These are phyloP conservation scores for Mormyrus proboscirostris DNA, from an alignment of 2,797 vertebrate species.

Conservation along the genomic window DNA sequence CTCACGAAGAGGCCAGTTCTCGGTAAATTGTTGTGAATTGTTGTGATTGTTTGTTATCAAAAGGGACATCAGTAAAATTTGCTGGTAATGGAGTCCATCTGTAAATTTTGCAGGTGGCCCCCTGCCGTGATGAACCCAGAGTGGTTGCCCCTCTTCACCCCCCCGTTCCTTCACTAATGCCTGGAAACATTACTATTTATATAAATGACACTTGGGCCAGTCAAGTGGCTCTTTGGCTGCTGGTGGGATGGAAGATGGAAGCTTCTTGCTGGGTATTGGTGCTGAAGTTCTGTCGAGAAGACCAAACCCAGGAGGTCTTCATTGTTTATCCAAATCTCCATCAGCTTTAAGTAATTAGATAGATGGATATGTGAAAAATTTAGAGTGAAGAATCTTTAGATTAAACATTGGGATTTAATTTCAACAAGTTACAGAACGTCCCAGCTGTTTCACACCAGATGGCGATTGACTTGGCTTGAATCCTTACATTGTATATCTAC, in stretches of 20 bases:
- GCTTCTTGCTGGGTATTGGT: background rate
- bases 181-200: background rate
- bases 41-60: background rate
- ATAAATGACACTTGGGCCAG: background rate
- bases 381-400: background rate
- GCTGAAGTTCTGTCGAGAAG: background rate
- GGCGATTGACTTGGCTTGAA: background rate
- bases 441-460: background rate
- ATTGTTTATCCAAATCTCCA: background rate
- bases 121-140: background rate
- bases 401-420: background rate
- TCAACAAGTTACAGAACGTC: background rate
- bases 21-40: background rate
- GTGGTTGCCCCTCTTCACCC: background rate
- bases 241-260: background rate
- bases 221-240: background rate
- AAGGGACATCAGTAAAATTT: background rate
- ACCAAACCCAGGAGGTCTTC: background rate
- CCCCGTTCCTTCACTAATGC: background rate
- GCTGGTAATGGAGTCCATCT: background rate
- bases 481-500: background rate
- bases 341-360: background rate
- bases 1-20: background rate
- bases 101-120: background rate
- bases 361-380: background rate